Conservation (phyloP, 2,113 vertebrate genomes). For the Callithrix jacchus region DNA sequence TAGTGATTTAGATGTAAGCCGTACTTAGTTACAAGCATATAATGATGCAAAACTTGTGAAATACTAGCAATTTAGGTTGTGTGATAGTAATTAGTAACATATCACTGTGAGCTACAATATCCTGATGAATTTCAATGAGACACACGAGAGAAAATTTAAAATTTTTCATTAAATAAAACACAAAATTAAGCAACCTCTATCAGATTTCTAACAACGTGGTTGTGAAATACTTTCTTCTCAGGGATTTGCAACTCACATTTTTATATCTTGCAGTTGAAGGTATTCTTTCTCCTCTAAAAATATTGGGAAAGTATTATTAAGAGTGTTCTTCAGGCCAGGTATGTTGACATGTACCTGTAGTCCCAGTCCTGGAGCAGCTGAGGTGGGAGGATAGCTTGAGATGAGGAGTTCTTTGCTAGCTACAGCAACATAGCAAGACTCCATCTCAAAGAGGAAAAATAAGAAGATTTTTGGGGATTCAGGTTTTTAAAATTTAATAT, state of each 20-base stretch:
- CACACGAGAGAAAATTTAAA: background rate
- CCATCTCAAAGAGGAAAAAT: background rate
- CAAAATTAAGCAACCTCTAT: background rate
- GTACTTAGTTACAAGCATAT: background rate
- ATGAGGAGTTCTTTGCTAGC: background rate
- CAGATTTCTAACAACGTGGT: background rate
- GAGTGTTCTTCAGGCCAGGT: background rate
- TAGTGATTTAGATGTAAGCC: background rate
- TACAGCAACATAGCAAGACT: background rate
- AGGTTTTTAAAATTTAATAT: background rate
- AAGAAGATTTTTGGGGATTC: background rate
- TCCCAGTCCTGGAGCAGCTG: background rate
- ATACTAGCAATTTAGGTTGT: background rate
- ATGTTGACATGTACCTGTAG: background rate
- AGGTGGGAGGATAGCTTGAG: background rate
- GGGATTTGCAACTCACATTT: background rate
- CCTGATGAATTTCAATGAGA: background rate
- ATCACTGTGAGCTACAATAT: background rate
- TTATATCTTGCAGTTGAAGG: background rate
- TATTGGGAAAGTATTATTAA: background rate
- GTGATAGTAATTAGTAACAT: background rate
- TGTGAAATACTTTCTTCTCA: background rate
- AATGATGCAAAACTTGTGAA: background rate
- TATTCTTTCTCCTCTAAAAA: conserved; percentile 1
- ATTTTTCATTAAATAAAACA: background rate